Conservation (phyloP, 2,797 vertebrate species). For the Tangara arthus region DNA sequence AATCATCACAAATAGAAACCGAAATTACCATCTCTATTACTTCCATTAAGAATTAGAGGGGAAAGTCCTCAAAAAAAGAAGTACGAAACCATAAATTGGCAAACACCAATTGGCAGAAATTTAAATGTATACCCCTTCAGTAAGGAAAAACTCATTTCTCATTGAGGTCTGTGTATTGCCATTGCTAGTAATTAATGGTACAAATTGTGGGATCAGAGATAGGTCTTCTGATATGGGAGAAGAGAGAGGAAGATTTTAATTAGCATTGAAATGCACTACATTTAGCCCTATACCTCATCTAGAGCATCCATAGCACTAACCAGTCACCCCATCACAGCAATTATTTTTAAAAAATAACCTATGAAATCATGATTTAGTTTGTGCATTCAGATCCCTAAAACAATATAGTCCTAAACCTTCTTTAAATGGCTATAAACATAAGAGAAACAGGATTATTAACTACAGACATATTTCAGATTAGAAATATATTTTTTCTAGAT, state of each 20-base stretch:
- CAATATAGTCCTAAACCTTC: conserved; percentile 24
- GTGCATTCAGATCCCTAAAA: conserved; percentile 3
- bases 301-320: conserved; percentile 30
- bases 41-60: neutral
- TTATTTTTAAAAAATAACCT: conserved; percentile 7
- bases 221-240: neutral
- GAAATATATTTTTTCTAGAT: neutral
- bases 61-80: neutral
- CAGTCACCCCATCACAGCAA: neutral
- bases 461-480: neutral
- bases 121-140: neutral
- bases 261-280: conserved; percentile 44
- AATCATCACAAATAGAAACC: neutral
- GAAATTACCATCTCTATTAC: neutral
- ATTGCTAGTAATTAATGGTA: conserved; percentile 25
- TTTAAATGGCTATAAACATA: neutral
- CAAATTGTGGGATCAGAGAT: neutral
- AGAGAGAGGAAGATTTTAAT: conserved; percentile 8
- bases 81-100: neutral
- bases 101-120: neutral
- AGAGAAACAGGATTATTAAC: neutral
- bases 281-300: conserved; percentile 35
- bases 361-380: conserved; percentile 27
- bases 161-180: neutral
- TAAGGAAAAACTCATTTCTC: neutral